Evolutionary conservation across 2,888 invertebrate genomes (phyloP).

Genomic region (Cacoxenus indagator): DNA sequence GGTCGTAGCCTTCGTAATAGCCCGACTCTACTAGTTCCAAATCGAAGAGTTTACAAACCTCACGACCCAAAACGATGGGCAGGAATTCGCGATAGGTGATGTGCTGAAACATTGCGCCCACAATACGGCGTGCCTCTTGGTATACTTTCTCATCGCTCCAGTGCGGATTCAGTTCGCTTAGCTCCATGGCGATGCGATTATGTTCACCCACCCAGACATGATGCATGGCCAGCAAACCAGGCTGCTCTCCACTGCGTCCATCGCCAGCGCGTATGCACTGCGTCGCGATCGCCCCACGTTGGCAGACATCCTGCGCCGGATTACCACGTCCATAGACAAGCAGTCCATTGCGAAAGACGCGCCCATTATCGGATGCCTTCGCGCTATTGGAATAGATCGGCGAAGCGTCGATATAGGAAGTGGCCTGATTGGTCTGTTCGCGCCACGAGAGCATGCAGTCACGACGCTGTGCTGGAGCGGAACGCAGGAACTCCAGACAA

Average conservation of each 20-base stretch:
- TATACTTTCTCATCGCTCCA: constrained; percentile 92
- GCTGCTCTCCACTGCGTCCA: constrained; percentile 84
- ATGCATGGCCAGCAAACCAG: constrained; percentile 73
- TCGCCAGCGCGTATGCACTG: constrained; percentile 87
- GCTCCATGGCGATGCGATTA: constrained; percentile 79
- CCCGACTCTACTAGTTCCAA: constrained; percentile 78
- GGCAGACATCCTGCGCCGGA: constrained; percentile 79
- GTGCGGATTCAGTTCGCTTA: constrained; percentile 82
- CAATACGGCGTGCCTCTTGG: constrained; percentile 86
- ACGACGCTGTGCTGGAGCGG: constrained; percentile 83
- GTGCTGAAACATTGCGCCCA: constrained; percentile 86
- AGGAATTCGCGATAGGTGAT: constrained; percentile 88
- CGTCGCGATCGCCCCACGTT: constrained; percentile 79
- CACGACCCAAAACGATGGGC: constrained; percentile 82
- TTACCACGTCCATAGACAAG: constrained; percentile 78
- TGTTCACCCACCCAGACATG: constrained; percentile 71
- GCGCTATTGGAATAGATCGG: constrained; percentile 85
- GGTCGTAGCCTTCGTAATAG: constrained; percentile 80
- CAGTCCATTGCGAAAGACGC: constrained; percentile 81
- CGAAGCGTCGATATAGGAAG: constrained; percentile 86
- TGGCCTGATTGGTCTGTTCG: constrained; percentile 88
- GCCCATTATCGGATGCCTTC: constrained; percentile 79
- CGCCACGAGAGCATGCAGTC: constrained; percentile 86
- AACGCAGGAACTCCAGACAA: constrained; percentile 87
- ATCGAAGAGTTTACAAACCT: constrained; percentile 83